phyloP scores from a whole-genome alignment of 1,140 invertebrate genomes.

The Mylabris phalerata region DNA sequence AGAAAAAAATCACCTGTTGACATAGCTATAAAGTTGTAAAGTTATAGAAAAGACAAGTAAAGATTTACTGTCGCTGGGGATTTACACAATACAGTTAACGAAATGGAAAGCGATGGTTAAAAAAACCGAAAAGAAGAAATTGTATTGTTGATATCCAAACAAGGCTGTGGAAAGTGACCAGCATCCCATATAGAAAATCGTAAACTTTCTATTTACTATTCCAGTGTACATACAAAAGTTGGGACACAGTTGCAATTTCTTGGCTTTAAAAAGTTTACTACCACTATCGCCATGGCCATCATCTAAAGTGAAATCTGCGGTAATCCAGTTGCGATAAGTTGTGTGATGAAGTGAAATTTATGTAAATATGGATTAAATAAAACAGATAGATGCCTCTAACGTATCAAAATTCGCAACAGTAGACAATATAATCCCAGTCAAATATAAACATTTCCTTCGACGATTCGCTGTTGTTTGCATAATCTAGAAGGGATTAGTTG shows the following conservation, averaged over 20 bases:
- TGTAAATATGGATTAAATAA: constrained; percentile 35
- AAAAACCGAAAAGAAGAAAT: constrained; percentile 1
- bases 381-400: constrained; percentile 19
- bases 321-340: constrained; percentile 22
- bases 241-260: neutral
- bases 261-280: neutral
- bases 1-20: constrained; percentile 14
- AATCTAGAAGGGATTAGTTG: constrained; percentile 20
- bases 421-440: constrained; percentile 21
- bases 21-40: constrained; percentile 5
- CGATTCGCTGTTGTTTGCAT: constrained; percentile 17
- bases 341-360: constrained; percentile 27
- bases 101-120: constrained; percentile 7
- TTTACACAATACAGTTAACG: constrained; percentile 12
- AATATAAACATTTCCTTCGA: constrained; percentile 29
- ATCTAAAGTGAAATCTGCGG: constrained; percentile 9
- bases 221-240: neutral
- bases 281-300: neutral
- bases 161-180: neutral
- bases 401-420: constrained; percentile 22
- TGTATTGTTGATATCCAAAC: neutral
- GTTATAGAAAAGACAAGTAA: constrained; percentile 2
- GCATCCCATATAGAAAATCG: too few relatives aligned
- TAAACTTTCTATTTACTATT: too few relatives aligned
- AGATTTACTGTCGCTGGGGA: constrained; percentile 14